These are phyloP conservation scores for Danio choprae DNA, from an alignment of 2,797 vertebrate genomes.

Conservation along the genomic window DNA sequence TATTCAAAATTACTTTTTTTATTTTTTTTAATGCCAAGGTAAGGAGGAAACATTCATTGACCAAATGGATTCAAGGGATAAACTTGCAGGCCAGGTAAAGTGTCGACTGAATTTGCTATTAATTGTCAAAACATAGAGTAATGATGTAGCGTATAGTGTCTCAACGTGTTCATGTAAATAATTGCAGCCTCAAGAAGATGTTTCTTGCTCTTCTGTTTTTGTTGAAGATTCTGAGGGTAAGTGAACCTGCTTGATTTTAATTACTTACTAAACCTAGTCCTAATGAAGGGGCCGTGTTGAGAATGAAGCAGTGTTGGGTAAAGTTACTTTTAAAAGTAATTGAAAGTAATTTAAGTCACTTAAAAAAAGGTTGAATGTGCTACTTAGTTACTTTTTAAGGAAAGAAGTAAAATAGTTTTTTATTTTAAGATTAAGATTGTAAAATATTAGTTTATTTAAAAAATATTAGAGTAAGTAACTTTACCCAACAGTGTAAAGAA, in stretches of 20 bases:
- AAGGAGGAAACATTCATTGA: neutral
- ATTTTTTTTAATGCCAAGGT: neutral
- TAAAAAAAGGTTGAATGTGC: too few species aligned
- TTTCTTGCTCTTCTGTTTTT: neutral
- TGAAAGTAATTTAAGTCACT: too few species aligned
- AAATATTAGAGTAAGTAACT: too few species aligned
- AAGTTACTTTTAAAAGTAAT: too few species aligned
- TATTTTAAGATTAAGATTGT: too few species aligned
- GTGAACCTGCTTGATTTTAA: neutral
- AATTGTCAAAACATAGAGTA: neutral
- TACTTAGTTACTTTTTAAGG: too few species aligned
- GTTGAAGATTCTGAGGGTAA: constrained; percentile 39
- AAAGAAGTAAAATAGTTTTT: too few species aligned
- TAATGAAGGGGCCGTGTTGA: too few species aligned
- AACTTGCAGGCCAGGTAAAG: constrained; percentile 45
- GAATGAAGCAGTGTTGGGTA: too few species aligned
- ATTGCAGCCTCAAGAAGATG: constrained; percentile 35
- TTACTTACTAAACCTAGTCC: neutral
- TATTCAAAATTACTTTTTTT: neutral
- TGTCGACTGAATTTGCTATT: too few species aligned
- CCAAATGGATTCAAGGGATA: neutral
- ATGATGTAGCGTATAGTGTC: neutral
- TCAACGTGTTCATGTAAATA: constrained; percentile 6
- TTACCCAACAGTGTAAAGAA: too few species aligned
- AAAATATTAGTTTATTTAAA: too few species aligned